Base-by-base conservation (phyloP, 2,113 vertebrate genomes). In the Urocitellus parryii region DNA sequence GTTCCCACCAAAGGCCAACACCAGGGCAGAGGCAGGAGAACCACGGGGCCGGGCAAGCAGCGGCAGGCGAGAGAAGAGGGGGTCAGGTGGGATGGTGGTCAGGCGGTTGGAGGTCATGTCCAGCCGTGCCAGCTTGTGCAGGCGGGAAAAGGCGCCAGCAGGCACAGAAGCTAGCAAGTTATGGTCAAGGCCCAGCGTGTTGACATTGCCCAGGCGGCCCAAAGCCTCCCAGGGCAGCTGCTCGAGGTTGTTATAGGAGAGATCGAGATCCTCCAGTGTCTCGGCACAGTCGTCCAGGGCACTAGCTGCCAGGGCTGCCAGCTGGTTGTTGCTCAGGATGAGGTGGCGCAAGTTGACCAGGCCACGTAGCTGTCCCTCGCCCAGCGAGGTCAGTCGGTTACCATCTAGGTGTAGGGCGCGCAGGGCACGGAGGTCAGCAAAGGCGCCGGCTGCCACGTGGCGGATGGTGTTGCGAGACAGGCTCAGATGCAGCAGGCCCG, bases 91-190 rank as follows among this genome's bases (percentile, higher is more conserved):
- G 89, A 99, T 99, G 98, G 99, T 99, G 97, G 99, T 99, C 80
- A 99, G 94, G 95, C 99, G 99, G 98, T 99, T 99, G 85, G 99
- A 99, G 0, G 99, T 99, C 99, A 99, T 99, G 96, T 99, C 99
- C 58, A 99, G 73, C 63, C 99, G 98, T 0, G 99, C 99, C 27
- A 99, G 97, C 93, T 99, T 99, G 98, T 99, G 99, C 0, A 99
- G 98, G 97, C 99, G 99, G 20, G 99, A 99, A 87, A 99, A 99
- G 13, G 99, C 99, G 0, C 99, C 99, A 39, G 99, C 99, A 0
- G 99, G 99, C 42, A 99, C 99, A 0, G 99, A 98, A 91, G 99
- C 99, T 73, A 99, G 99, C 77, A 99, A 99, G 86, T 99, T 99
- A 76, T 99, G 99, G 73, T 99, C 99, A 96, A 99, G 96, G 25